phyloP scores from a whole-genome alignment of 1,140 invertebrate species.

The Spodoptera litura region DNA sequence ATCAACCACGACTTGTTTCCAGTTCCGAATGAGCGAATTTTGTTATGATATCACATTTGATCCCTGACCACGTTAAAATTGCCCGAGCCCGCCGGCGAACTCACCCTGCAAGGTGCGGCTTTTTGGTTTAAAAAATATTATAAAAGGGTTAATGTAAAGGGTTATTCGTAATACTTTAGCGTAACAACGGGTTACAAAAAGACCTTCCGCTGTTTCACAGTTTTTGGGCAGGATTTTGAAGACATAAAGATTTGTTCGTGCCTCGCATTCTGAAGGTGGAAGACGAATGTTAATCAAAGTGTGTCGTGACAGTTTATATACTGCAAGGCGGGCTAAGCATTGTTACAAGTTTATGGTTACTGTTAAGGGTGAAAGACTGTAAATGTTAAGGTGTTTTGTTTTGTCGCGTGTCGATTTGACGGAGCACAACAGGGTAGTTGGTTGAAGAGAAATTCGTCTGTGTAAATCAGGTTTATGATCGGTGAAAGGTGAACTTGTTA shows the following conservation, averaged over 20 bases:
- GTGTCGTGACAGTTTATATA: conserved; percentile 15
- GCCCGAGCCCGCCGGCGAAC: conserved; percentile 71
- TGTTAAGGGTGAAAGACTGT: conserved; percentile 20
- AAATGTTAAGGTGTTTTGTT: conserved; percentile 35
- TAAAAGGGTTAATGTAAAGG: conserved; percentile 56
- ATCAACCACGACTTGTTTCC: conserved; percentile 54
- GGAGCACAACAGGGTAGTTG: not conserved
- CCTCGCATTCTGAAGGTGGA: conserved; percentile 38
- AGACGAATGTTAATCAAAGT: conserved; percentile 40
- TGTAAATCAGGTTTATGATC: conserved; percentile 38
- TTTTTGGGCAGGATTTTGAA: conserved; percentile 41
- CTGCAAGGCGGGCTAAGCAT: conserved; percentile 1
- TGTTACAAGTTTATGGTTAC: conserved; percentile 23
- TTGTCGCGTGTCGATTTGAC: conserved; percentile 30
- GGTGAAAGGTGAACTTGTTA: conserved; percentile 36
- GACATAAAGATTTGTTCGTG: conserved; percentile 42
- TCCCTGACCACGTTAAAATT: conserved; percentile 68
- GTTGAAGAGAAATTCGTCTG: conserved; percentile 17
- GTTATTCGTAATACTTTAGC: conserved; percentile 46
- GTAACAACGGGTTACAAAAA: conserved; percentile 50
- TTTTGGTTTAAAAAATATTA: conserved; percentile 53
- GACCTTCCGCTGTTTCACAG: conserved; percentile 18
- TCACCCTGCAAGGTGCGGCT: conserved; percentile 71
- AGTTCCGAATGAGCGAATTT: conserved; percentile 70
- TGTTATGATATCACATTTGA: conserved; percentile 76